Evolutionary conservation across 1,140 invertebrate species (phyloP).

Genomic region (Centruroides vittatus): DNA sequence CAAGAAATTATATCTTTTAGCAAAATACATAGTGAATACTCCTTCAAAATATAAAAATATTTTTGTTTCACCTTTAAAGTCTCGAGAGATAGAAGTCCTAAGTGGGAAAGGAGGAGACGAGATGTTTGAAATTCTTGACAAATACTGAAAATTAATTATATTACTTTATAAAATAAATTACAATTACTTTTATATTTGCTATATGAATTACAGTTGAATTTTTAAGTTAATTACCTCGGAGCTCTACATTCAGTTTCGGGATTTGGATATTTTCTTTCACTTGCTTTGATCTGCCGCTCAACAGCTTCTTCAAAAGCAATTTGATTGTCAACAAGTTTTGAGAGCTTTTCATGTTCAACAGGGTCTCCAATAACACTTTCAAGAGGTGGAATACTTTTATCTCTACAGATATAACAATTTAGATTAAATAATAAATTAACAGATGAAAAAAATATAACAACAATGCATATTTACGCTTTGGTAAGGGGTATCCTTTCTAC

Average conservation of each 20-base stretch:
- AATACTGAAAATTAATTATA: slow-evolving; percentile 3
- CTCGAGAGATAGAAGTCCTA: slow-evolving; percentile 66
- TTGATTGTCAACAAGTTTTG: slow-evolving; percentile 29
- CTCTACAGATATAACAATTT: slow-evolving; percentile 35
- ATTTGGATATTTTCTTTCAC: slow-evolving; percentile 25
- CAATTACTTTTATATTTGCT: no score
- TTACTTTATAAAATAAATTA: no score
- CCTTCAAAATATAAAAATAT: no score
- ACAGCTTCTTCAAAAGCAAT: slow-evolving; percentile 22
- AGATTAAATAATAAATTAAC: no score
- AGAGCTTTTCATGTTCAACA: slow-evolving; percentile 37
- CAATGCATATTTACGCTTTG: slow-evolving; percentile 49
- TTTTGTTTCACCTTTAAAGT: not conserved
- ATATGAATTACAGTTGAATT: no score
- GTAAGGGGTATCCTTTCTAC: slow-evolving; percentile 64
- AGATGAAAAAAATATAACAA: not conserved
- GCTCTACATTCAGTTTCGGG: slow-evolving; percentile 54
- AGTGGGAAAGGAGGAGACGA: slow-evolving; percentile 81
- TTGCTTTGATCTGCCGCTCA: slow-evolving; percentile 18
- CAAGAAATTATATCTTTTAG: not conserved
- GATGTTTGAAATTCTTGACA: slow-evolving; percentile 89
- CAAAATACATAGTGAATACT: not conserved
- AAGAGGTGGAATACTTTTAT: slow-evolving; percentile 62
- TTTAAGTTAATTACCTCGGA: slow-evolving; percentile 34
- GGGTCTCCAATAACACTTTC: slow-evolving; percentile 48